A percentile compares a stretch with the other conserved stretches of the same genome.
Conservation (phyloP, 2,888 invertebrate species). For the Thecocarcelia acutangulata region DNA sequence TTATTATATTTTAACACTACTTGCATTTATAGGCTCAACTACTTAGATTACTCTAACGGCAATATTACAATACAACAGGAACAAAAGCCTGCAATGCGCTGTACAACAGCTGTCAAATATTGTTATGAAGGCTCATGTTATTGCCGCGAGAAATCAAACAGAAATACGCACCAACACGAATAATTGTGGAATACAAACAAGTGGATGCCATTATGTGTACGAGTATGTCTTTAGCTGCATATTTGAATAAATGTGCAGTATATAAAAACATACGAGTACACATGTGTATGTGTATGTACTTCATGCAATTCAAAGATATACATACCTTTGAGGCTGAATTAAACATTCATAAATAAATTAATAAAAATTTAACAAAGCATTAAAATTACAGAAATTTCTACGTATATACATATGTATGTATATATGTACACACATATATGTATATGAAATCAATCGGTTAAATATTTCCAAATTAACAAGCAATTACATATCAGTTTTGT, state of each 20-base stretch:
- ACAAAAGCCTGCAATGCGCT: slow-evolving; percentile 54
- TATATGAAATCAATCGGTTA: background rate
- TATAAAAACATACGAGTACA: background rate
- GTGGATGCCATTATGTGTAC: no score
- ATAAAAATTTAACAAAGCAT: slow-evolving; percentile 15
- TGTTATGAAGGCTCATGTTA: slow-evolving; percentile 62
- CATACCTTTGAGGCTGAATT: slow-evolving; percentile 39
- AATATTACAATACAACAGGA: slow-evolving; percentile 22
- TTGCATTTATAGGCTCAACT: background rate
- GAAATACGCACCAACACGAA: background rate
- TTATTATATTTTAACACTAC: slow-evolving; percentile 9
- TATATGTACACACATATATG: no score
- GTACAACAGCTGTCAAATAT: slow-evolving; percentile 68
- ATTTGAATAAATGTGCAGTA: no score
- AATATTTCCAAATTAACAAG: background rate
- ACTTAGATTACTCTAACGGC: background rate
- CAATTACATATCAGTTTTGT: background rate
- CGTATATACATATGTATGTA: no score
- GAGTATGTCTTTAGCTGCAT: no score
- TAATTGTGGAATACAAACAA: no score
- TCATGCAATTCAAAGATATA: background rate
- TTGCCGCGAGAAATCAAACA: slow-evolving; percentile 29
- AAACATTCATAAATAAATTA: slow-evolving; percentile 31
- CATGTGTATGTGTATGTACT: no score
- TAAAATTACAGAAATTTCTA: background rate